phyloP scores from a whole-genome alignment of 2,888 invertebrate species.

The Chalcosyrphus nemorum region DNA sequence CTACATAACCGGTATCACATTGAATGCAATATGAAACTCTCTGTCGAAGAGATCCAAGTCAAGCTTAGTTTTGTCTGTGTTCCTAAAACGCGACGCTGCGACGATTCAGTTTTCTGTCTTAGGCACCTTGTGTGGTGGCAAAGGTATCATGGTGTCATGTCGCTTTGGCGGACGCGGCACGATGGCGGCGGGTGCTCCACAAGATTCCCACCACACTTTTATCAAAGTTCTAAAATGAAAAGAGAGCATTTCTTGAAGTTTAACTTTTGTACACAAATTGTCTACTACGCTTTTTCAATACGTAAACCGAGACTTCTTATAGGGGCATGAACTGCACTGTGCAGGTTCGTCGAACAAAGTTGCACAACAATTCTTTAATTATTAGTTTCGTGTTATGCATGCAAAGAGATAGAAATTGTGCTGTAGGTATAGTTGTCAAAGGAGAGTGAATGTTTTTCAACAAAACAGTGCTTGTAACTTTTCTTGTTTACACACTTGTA shows the following conservation, averaged over 20 bases:
- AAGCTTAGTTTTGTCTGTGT: conserved; percentile 2
- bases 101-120: conserved; percentile 33
- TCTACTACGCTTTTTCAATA: conserved; percentile 28
- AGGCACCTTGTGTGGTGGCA: no score
- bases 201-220: conserved; percentile 12
- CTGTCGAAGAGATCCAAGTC: conserved; percentile 40
- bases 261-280: conserved; percentile 21
- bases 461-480: conserved; percentile 32
- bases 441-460: conserved; percentile 17
- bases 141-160: no score
- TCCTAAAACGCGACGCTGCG: conserved; percentile 19
- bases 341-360: conserved; percentile 28
- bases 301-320: conserved; percentile 12
- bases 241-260: conserved; percentile 13
- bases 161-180: no score
- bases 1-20: conserved; percentile 36
- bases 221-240: conserved; percentile 43
- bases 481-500: conserved; percentile 50
- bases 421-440: conserved; percentile 17
- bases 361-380: conserved; percentile 61
- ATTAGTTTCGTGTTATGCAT: conserved; percentile 55
- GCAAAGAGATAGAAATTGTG: neutral
- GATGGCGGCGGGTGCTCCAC: no score
- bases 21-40: conserved; percentile 36
- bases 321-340: conserved; percentile 17